phyloP scores from a whole-genome alignment of 2,797 vertebrate genomes.

The Ctenopoma kingsleyae region DNA sequence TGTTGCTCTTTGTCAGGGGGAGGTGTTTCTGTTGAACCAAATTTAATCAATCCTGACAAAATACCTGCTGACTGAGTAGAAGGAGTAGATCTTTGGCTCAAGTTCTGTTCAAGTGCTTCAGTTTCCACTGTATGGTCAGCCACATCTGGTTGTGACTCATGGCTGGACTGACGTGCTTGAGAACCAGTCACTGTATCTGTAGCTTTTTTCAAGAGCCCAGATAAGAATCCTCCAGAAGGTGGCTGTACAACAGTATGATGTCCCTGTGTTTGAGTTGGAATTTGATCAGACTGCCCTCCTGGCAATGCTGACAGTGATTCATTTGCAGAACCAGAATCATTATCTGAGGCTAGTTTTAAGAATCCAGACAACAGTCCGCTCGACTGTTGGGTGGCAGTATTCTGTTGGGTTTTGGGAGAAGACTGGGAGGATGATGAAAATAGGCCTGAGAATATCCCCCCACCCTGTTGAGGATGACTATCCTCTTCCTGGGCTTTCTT shows the following conservation, averaged over 20 bases:
- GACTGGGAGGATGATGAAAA: conserved; percentile 74
- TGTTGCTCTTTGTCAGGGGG: conserved; percentile 29
- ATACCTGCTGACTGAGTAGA: conserved; percentile 39
- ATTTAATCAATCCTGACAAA: conserved; percentile 68
- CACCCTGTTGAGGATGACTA: conserved; percentile 76
- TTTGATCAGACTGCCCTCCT: conserved; percentile 50
- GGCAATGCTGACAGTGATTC: conserved; percentile 40
- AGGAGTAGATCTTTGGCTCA: conserved; percentile 33
- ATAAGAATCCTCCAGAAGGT: conserved; percentile 73
- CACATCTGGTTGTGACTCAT: conserved; percentile 42
- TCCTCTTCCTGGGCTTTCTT: conserved; percentile 61
- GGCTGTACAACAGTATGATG: conserved; percentile 49
- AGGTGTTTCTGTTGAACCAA: conserved; percentile 74
- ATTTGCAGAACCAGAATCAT: conserved; percentile 60
- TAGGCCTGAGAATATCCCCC: conserved; percentile 79
- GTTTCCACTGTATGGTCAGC: conserved; percentile 33
- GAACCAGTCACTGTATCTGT: conserved; percentile 72
- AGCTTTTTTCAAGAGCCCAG: conserved; percentile 82
- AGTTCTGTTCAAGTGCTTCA: conserved; percentile 35
- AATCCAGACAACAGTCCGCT: conserved; percentile 82
- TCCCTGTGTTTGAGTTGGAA: conserved; percentile 46
- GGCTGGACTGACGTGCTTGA: conserved; percentile 54
- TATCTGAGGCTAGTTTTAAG: conserved; percentile 86
- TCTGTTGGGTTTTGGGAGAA: conserved; percentile 63
- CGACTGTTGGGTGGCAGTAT: conserved; percentile 62